Evolutionary conservation across 2,113 vertebrate genomes (phyloP).

Genomic region (Falco punctatus): DNA sequence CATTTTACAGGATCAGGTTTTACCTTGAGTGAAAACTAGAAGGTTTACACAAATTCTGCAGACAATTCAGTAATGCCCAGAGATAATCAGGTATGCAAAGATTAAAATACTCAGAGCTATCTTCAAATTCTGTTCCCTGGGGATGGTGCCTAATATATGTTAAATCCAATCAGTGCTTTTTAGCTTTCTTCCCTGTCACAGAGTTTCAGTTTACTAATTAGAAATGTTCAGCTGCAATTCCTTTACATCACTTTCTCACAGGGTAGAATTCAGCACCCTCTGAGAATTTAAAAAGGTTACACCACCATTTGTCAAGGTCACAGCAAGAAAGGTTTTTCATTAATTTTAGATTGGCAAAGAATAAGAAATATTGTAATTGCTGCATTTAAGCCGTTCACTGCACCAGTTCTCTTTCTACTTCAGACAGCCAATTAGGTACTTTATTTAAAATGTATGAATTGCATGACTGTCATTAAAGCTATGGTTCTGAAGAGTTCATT

Average conservation of each 20-base stretch:
- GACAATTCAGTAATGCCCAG: neutral
- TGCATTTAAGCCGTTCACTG: conserved; percentile 30
- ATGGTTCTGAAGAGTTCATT: conserved; percentile 29
- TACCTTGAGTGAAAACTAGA: neutral
- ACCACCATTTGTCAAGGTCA: conserved; percentile 63
- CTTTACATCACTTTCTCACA: conserved; percentile 32
- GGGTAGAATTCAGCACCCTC: conserved; percentile 23
- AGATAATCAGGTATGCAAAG: neutral
- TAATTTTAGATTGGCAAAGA: conserved; percentile 62
- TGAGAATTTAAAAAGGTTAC: conserved; percentile 39
- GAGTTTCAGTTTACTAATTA: conserved; percentile 62
- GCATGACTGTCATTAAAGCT: neutral
- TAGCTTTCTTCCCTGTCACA: conserved; percentile 43
- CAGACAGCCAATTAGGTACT: conserved; percentile 29
- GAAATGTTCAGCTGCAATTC: conserved; percentile 53
- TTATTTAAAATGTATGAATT: conserved; percentile 53
- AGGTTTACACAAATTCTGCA: neutral
- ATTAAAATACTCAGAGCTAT: conserved; percentile 30
- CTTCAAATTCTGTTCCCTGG: conserved; percentile 16
- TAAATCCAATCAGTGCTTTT: conserved; percentile 54
- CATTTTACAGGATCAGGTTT: neutral
- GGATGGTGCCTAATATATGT: conserved; percentile 34
- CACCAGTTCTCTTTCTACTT: neutral
- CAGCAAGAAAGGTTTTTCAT: conserved; percentile 52
- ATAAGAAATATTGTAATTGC: conserved; percentile 54